Evolutionary conservation across 2,113 vertebrate species (phyloP).

Genomic region (Romanogobio albipinnatus): DNA sequence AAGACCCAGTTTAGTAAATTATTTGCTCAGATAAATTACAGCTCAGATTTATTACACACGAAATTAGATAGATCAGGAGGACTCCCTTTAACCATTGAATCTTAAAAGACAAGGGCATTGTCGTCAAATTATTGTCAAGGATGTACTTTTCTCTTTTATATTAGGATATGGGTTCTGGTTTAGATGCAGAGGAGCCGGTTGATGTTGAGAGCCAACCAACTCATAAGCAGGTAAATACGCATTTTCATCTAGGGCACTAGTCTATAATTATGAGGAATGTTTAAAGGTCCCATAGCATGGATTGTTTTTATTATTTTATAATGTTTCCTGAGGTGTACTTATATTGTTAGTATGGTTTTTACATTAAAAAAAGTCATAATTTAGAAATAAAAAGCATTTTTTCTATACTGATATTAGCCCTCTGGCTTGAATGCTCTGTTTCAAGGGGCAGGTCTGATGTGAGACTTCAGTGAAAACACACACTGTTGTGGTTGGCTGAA

Average conservation of each 20-base stretch:
- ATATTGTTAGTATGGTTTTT: too few relatives aligned
- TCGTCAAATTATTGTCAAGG: not conserved
- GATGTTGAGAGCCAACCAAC: not conserved
- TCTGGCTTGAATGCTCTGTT: too few relatives aligned
- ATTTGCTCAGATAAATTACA: not conserved
- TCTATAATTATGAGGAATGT: not conserved
- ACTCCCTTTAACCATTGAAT: not conserved
- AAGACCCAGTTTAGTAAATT: not conserved
- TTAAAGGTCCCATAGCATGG: too few relatives aligned
- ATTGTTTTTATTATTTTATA: too few relatives aligned
- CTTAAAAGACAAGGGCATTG: not conserved
- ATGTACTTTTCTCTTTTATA: constrained; percentile 7
- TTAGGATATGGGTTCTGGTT: constrained; percentile 1
- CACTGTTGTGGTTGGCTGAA: too few relatives aligned
- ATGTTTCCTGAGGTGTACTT: too few relatives aligned
- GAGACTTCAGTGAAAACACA: too few relatives aligned
- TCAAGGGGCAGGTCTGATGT: too few relatives aligned
- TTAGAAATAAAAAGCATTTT: too few relatives aligned
- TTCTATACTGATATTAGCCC: too few relatives aligned
- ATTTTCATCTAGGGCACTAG: not conserved
- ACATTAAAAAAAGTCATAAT: too few relatives aligned
- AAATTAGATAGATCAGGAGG: not conserved
- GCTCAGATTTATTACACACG: not conserved
- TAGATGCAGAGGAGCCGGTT: not conserved
- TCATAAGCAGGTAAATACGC: not conserved